Conservation (phyloP, 2,797 vertebrate genomes). For the Philypnodon macrostomus region DNA sequence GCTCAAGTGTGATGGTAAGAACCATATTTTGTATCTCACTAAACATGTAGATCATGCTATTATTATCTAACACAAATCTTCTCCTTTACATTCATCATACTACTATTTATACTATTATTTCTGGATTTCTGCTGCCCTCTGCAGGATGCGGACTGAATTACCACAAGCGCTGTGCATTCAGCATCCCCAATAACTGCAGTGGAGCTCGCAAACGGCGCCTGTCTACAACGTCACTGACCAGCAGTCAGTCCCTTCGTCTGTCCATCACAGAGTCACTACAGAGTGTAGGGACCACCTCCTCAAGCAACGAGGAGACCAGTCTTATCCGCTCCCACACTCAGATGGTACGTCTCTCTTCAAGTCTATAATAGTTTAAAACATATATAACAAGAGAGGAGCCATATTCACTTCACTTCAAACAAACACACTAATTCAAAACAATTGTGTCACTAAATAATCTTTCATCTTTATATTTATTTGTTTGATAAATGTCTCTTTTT, state of each 20-base stretch:
- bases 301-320: constrained; percentile 69
- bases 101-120: constrained; percentile 8
- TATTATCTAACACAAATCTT: not conserved
- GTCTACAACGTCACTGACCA: constrained; percentile 86
- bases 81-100: no score
- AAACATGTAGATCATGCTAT: constrained; percentile 4
- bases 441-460: no score
- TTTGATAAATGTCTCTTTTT: not conserved
- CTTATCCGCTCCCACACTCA: constrained; percentile 79
- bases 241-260: constrained; percentile 83
- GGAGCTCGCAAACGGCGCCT: constrained; percentile 87
- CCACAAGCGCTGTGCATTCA: constrained; percentile 93
- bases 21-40: not conserved
- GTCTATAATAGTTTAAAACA: not conserved
- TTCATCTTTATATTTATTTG: not conserved
- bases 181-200: constrained; percentile 92
- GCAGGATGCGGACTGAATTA: constrained; percentile 91
- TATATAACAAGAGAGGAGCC: no score
- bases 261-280: constrained; percentile 81
- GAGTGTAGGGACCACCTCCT: constrained; percentile 65
- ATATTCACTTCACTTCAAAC: no score
- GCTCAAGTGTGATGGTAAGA: constrained; percentile 90
- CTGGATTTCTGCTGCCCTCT: constrained; percentile 51
- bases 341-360: constrained; percentile 60
- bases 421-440: no score